These are phyloP conservation scores for Calidris pugnax DNA, from an alignment of 2,113 vertebrate species.

Conservation along the genomic window DNA sequence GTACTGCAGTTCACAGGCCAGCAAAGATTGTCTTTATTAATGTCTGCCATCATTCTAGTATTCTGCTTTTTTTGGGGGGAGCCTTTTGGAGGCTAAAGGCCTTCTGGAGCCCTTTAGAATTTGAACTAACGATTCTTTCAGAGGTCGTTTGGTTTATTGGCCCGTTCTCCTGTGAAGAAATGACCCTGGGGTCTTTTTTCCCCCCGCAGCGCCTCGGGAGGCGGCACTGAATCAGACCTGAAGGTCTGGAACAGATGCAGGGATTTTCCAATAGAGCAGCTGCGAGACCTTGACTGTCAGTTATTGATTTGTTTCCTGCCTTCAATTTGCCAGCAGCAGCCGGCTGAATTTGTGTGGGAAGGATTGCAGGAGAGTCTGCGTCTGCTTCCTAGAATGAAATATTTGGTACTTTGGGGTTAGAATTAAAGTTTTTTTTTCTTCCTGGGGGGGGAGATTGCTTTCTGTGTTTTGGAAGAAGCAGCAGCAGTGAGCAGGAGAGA, in stretches of 20 bases:
- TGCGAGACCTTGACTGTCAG: neutral
- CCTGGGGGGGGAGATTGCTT: accelerated
- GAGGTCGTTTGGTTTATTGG: neutral
- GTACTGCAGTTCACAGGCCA: neutral
- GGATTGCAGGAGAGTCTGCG: neutral
- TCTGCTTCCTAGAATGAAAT: neutral
- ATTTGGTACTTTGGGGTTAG: neutral
- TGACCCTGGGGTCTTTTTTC: neutral
- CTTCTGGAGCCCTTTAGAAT: neutral
- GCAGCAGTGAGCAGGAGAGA: neutral
- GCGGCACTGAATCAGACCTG: neutral
- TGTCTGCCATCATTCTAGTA: neutral
- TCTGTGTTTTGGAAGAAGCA: neutral
- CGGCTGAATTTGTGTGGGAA: neutral
- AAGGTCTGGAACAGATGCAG: neutral
- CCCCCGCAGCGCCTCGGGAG: accelerated
- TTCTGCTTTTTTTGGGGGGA: neutral
- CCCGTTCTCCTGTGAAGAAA: neutral
- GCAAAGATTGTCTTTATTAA: neutral
- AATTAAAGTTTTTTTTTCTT: neutral
- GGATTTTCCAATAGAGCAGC: neutral
- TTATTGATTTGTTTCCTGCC: neutral
- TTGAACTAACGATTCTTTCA: neutral
- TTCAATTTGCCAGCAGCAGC: neutral
- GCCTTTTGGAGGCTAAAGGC: too few relatives aligned